Conservation (phyloP, 2,113 vertebrate genomes). For the Dromas ardeola region DNA sequence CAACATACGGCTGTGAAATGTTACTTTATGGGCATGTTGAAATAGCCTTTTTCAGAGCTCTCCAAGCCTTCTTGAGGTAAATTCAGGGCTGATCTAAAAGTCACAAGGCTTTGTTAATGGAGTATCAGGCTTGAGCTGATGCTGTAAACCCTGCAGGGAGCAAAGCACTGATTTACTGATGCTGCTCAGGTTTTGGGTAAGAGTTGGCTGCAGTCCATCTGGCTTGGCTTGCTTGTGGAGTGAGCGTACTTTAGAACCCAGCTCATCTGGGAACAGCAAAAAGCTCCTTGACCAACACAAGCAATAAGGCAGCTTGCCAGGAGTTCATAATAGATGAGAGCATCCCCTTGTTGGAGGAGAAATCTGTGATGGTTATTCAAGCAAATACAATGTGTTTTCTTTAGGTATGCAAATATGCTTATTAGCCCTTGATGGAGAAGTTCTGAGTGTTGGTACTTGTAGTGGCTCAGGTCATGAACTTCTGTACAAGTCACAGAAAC, state of each 20-base stretch:
- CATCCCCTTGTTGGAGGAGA: neutral
- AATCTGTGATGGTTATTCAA: conserved; percentile 8
- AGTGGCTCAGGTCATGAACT: neutral
- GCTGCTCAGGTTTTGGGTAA: conserved; percentile 18
- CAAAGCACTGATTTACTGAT: neutral
- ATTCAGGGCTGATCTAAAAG: neutral
- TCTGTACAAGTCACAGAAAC: neutral
- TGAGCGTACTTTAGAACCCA: neutral
- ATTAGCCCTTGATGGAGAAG: conserved; percentile 26
- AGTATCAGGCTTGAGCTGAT: conserved; percentile 1
- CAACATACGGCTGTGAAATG: neutral
- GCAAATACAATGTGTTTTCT: conserved; percentile 7
- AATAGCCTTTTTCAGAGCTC: neutral
- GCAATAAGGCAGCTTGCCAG: conserved; percentile 13
- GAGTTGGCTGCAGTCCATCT: conserved; percentile 37
- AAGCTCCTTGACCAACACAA: conserved; percentile 35
- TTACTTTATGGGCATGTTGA: neutral
- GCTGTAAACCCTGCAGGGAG: neutral
- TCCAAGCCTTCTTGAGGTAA: neutral
- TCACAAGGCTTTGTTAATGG: neutral
- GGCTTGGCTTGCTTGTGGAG: neutral
- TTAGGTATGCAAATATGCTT: conserved; percentile 28
- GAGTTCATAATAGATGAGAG: conserved; percentile 23
- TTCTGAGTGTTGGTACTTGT: neutral
- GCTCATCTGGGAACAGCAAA: conserved; percentile 43